Evolutionary conservation across 2,888 invertebrate species (phyloP), one percentile per base, ranked within the genome.

Genomic region (Apocheima hispidaria): DNA sequence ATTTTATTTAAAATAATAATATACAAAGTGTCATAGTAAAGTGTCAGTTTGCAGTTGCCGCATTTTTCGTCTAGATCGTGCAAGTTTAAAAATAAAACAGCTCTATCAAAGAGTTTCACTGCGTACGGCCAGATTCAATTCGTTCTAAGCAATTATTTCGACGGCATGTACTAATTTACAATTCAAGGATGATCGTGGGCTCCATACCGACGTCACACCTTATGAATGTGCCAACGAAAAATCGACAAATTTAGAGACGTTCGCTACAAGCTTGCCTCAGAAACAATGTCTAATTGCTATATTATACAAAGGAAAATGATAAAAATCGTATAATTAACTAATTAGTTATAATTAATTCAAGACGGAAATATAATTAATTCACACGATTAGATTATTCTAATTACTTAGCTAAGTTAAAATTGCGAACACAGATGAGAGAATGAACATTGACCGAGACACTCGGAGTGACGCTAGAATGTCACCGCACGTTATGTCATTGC

Each of bases 31-130:
- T n/a, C n/a, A n/a, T n/a, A n/a, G n/a, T n/a, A 60, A 53, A 33
- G 35, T 18, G 10, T 9, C 1, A 33, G 7, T 26, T 54, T 35
- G 10, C 83, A 82, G 63, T 64, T 76, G 64, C 86, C 23, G 5
- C 65, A 54, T 70, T 83, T 46, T 84, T 41, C 77, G 40, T 33
- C 21, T 54, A 63, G 40, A 30, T 9, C 66, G 69, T 60, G 55
- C 70, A 58, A 30, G 49, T 60, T 58, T 65, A 64, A 64, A 67
- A 62, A 83, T 82, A 84, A 88, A 88, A 87, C 87, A 76, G 77
- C 84, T 87, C 83, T 88, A 87, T 86, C 86, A 84, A 79, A 84
- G 78, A 81, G 79, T 85, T 83, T 77, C 78, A 80, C 77, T 70
- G 76, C 78, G 77, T 77, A 76, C 70, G 81, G 73, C 66, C 72